Base-by-base conservation (phyloP, 2,113 vertebrate species). In the Lutjanus erythropterus region DNA sequence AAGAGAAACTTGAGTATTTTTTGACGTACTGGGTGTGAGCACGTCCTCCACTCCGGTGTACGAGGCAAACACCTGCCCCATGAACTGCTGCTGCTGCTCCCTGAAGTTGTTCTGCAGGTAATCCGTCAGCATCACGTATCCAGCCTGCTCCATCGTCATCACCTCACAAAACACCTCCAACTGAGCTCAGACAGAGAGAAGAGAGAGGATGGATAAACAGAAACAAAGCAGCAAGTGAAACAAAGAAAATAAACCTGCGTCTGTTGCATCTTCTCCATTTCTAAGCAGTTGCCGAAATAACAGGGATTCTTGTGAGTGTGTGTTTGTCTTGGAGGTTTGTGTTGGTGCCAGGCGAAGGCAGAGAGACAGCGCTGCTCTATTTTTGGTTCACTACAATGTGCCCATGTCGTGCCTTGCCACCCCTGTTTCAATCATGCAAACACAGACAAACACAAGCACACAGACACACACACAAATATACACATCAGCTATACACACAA, bases 101-200 rank as follows among this genome's bases (percentile, higher is more conserved):
- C 98, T 93, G 88, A 95, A 99, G 94, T 99, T 99, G 92, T 97
- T 99, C 92, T 98, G 97, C 84, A 99, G 93, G 81, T 99, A 99
- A 88, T 99, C 98, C 84, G 98, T 98, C 86, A 99, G 92, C 96
- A 99, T 98, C 84, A 97, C 98, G 31, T 98, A 99, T 2, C 97
- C 97, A 27, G 97, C 96, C 77, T 99, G 97, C 79, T 99, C 96
- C 97, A 99, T 96, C 53, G 98, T 99, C 92, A 99, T 97, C 88
- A 99, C 97, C 81, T 99, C 98, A 84, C 98, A 99, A 77, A 99
- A 99, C 23, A 96, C 93, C 92, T 97, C 95, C 94, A 99, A 77
- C 98, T 99, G 88, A 23, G 14, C 3, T 8, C 10, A 76, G 19
- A 44, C 6, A 39, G 6, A 56, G 1, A 55, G 18, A 55, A 25